Base-by-base conservation (phyloP, 2,113 vertebrate species). In the Empidonax traillii region DNA sequence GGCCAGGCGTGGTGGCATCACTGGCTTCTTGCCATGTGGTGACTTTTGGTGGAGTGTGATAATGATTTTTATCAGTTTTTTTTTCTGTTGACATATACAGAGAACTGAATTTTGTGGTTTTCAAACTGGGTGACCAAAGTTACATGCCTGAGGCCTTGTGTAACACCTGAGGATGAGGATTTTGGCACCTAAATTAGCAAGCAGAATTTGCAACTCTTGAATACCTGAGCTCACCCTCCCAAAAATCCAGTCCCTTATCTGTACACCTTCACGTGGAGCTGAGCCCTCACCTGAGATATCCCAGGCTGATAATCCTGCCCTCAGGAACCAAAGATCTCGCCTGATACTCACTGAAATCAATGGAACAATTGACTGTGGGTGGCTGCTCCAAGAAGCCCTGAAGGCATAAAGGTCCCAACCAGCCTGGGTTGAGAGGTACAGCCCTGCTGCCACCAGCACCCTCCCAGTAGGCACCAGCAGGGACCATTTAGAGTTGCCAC, bases 371-470 rank as follows among this genome's bases (percentile, higher is more conserved):
- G 94, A 7, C 76, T 84, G 92, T 88, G 95, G 90, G 91, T 72
- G 94, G 92, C 83, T 92, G 94, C 76, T 85, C 76, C 63, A 16
- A 83, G 59, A 47, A 94, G 85, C 96, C 96, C 96, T 12, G 72
- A 6, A 59, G 96, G 90, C 37, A 67, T 1, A 55, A 35, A 94
- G 63, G 83, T 78, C 51, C 63, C 55, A 85, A 63, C 7, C 91
- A 95, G 55, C 80, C 28, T 22, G 59, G 72, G 19, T 4, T 1
- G 35, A 1, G 52, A 72, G 85, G 37, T 24, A n/a, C 39, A 56
- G 63, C 59, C 68, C 88, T 63, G 68, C 86, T 53, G 52, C 20
- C 86, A 87, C 80, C 86, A 30, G 44, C 4, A 12, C 39, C 44
- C 46, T 71, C 47, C 84, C 87, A 69, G 72, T 1, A 66, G 51